Evolutionary conservation across 1,140 invertebrate species (phyloP).

Genomic region (Diplogasteroides magnus): DNA sequence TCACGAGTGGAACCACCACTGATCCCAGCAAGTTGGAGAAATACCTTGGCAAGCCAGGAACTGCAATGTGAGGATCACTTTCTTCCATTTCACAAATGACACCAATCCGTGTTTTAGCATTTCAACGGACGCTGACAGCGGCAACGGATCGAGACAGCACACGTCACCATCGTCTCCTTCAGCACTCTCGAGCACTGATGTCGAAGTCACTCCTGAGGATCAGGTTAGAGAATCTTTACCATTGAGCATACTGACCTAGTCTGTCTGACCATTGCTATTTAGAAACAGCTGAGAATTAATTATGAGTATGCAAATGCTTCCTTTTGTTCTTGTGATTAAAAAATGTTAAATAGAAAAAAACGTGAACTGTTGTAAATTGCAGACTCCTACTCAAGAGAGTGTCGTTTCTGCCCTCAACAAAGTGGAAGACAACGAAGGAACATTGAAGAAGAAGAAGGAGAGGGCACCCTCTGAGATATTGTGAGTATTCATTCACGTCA

Average conservation of each 20-base stretch:
- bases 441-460: background rate
- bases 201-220: constrained; percentile 23
- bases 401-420: constrained; percentile 4
- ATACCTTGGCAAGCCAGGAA: constrained; percentile 40
- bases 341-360: too few relatives aligned
- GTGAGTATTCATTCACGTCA: too few relatives aligned
- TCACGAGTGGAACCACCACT: constrained; percentile 59
- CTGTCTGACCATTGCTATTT: too few relatives aligned
- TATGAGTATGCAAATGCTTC: too few relatives aligned
- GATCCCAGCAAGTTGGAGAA: constrained; percentile 45
- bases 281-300: too few relatives aligned
- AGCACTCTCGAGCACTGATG: constrained; percentile 28
- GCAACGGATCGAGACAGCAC: constrained; percentile 34
- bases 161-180: constrained; percentile 37
- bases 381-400: constrained; percentile 25
- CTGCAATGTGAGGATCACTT: too few relatives aligned
- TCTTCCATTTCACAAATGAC: too few relatives aligned
- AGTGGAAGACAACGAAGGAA: background rate
- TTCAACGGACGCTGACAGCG: constrained; percentile 39
- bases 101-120: constrained; percentile 9
- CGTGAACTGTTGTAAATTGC: too few relatives aligned
- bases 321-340: too few relatives aligned
- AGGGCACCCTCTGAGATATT: constrained; percentile 12
- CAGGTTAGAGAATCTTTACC: background rate
- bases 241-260: too few relatives aligned